Percentiles rank a stretch among this genome's conserved stretches.
Conservation (phyloP, 1,140 invertebrate genomes). For the Drosophila fuyamai region DNA sequence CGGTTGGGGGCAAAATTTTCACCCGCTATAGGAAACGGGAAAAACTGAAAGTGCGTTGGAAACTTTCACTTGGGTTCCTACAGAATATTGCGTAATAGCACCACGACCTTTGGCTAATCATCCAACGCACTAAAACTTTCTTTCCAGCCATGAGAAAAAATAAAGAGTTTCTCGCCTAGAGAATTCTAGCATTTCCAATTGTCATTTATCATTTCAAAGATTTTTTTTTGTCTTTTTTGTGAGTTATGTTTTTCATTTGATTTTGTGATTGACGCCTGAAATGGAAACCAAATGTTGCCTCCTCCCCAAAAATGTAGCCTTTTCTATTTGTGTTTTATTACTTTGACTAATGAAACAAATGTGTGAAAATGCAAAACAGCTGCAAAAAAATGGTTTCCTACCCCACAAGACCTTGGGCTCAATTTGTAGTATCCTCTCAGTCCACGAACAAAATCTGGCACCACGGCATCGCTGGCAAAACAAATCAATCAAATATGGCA, state of each 20-base stretch:
- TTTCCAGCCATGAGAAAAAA: constrained; percentile 51
- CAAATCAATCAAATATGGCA: constrained; percentile 74
- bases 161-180: constrained; percentile 52
- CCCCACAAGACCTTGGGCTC: constrained; percentile 48
- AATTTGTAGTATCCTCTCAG: constrained; percentile 35
- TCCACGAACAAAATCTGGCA: constrained; percentile 51
- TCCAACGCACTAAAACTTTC: constrained; percentile 55
- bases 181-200: constrained; percentile 53
- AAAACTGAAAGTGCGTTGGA: constrained; percentile 70
- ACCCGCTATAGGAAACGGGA: constrained; percentile 54
- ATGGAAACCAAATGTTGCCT: constrained; percentile 61
- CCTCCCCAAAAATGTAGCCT: constrained; percentile 2
- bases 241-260: constrained; percentile 73
- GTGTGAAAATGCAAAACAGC: constrained; percentile 65
- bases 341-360: constrained; percentile 46
- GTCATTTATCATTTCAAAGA: constrained; percentile 63
- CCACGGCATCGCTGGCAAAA: constrained; percentile 70
- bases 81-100: constrained; percentile 71
- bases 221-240: constrained; percentile 10
- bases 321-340: constrained; percentile 2
- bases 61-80: constrained; percentile 69
- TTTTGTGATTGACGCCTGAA: constrained; percentile 61
- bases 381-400: constrained; percentile 33
- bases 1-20: constrained; percentile 49
- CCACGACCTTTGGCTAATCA: constrained; percentile 38